Evolutionary conservation across 2,888 invertebrate species (phyloP).

Genomic region (Zygogramma bicolorata): DNA sequence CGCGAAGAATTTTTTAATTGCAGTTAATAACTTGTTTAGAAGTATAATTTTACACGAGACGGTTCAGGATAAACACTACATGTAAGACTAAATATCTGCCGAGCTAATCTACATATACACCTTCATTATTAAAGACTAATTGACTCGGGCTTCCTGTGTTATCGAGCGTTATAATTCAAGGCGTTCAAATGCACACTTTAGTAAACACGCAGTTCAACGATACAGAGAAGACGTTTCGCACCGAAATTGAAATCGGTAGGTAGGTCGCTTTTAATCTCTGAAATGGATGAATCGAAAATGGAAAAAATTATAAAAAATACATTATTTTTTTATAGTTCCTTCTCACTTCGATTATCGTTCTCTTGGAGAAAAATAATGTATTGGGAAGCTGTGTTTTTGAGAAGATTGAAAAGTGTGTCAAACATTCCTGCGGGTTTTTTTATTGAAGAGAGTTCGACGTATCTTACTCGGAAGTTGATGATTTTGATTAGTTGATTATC

Average conservation of each 20-base stretch:
- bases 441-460: too few species aligned
- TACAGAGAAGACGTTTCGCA: not conserved
- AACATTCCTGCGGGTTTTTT: too few species aligned
- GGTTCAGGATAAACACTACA: constrained; percentile 23
- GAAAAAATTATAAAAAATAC: not conserved
- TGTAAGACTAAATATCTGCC: constrained; percentile 22
- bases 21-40: constrained; percentile 17
- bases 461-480: too few species aligned
- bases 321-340: not conserved
- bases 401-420: too few species aligned
- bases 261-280: not conserved
- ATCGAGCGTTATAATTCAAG: not conserved
- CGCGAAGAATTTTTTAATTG: not conserved
- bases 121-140: constrained; percentile 33
- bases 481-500: too few species aligned
- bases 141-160: constrained; percentile 26
- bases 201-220: not conserved
- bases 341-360: too few species aligned
- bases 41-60: constrained; percentile 22
- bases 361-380: too few species aligned
- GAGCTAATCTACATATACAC: constrained; percentile 32
- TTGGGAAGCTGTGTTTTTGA: too few species aligned
- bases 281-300: too few species aligned
- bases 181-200: not conserved
- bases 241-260: not conserved